phyloP scores from a whole-genome alignment of 2,888 invertebrate species.

The Hetaerina titia region DNA sequence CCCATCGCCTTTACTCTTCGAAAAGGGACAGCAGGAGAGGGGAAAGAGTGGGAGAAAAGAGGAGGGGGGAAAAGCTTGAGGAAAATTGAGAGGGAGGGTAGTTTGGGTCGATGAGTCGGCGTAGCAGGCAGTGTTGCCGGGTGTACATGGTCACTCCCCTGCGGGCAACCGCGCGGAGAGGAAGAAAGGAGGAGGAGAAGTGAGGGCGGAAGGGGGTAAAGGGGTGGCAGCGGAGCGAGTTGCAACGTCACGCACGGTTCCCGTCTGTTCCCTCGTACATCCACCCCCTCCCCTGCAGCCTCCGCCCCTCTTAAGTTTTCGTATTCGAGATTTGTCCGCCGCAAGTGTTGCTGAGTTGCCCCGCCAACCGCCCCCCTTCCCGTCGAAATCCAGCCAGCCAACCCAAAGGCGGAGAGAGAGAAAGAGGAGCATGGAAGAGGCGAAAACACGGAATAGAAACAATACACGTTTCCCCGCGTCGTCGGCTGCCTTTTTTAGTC shows the following conservation, averaged over 20 bases:
- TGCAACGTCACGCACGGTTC: constrained; percentile 61
- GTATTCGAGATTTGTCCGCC: constrained; percentile 42
- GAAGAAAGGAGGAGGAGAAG: neutral
- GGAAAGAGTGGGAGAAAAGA: neutral
- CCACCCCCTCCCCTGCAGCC: neutral
- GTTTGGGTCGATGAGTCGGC: constrained; percentile 65
- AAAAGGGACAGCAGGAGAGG: neutral
- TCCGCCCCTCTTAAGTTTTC: neutral
- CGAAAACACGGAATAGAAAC: neutral
- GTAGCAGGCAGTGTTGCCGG: constrained; percentile 50
- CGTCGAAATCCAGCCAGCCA: neutral
- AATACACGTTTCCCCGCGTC: too few species aligned
- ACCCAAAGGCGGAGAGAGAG: neutral
- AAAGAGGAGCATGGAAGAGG: neutral
- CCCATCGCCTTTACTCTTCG: neutral
- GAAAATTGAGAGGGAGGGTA: constrained; percentile 6
- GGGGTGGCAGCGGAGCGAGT: constrained; percentile 1
- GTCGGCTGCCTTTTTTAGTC: neutral
- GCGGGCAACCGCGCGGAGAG: neutral
- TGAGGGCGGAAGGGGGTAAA: neutral
- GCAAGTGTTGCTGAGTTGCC: constrained; percentile 64
- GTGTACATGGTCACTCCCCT: neutral
- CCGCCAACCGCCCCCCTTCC: neutral
- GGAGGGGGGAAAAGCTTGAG: neutral
- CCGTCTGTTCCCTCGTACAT: constrained; percentile 44